Evolutionary conservation across 1,140 invertebrate species (phyloP).

Genomic region (Fopius arisanus): DNA sequence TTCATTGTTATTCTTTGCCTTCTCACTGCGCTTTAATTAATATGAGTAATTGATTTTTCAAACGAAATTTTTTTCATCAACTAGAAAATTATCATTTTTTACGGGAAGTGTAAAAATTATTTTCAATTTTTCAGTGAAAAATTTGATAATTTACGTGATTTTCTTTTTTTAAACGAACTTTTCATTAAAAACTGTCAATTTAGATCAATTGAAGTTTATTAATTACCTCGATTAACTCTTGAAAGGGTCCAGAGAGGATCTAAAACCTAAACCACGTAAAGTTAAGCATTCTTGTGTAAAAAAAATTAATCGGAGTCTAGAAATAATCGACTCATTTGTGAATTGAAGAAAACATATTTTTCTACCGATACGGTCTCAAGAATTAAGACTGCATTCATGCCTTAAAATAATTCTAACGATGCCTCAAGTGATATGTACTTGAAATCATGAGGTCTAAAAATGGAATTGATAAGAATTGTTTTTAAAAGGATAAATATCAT

Average conservation of each 20-base stretch:
- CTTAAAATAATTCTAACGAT: constrained; percentile 10
- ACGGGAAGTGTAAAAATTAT: neutral
- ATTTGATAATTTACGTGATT: neutral
- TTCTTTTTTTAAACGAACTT: too few relatives aligned
- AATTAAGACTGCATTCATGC: constrained; percentile 11
- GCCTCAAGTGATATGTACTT: constrained; percentile 11
- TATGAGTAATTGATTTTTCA: too few relatives aligned
- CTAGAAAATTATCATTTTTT: neutral
- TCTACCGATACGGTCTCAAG: constrained; percentile 3
- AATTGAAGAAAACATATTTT: constrained; percentile 2
- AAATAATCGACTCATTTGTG: neutral
- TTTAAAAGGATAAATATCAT: neutral
- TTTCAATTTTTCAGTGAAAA: neutral
- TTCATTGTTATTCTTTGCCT: neutral
- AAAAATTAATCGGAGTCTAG: neutral
- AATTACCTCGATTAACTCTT: too few relatives aligned
- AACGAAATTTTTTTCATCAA: too few relatives aligned
- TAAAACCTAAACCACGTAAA: neutral
- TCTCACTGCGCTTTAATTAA: too few relatives aligned
- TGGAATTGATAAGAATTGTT: constrained; percentile 7
- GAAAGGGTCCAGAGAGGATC: too few relatives aligned
- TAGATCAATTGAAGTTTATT: too few relatives aligned
- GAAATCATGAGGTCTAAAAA: constrained; percentile 4
- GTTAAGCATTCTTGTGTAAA: neutral
- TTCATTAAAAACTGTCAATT: too few relatives aligned